These are phyloP conservation scores for Polydrusus cervinus DNA, from an alignment of 2,888 invertebrate species.

Conservation along the genomic window DNA sequence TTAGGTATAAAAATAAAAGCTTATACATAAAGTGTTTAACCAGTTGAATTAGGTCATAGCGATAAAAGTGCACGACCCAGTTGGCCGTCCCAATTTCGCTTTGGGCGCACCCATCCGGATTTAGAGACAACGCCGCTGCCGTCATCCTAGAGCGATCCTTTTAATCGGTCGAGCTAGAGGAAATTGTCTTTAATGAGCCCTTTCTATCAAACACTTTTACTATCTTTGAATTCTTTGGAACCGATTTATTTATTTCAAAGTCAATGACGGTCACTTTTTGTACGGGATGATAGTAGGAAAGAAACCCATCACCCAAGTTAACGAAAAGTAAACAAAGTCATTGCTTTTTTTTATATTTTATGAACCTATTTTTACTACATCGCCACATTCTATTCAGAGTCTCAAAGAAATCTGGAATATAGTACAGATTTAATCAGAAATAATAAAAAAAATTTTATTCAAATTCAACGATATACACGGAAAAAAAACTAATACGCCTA, in stretches of 20 bases:
- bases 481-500: no score
- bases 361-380: no score
- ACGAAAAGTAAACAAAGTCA: no score
- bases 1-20: slow-evolving; percentile 45
- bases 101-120: slow-evolving; percentile 52
- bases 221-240: not conserved
- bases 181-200: not conserved
- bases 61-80: slow-evolving; percentile 52
- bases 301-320: no score
- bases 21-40: slow-evolving; percentile 34
- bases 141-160: slow-evolving; percentile 45
- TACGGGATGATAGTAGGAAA: no score
- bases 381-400: no score
- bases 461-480: no score
- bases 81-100: slow-evolving; percentile 47
- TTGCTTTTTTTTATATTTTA: no score
- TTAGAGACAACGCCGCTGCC: slow-evolving; percentile 44
- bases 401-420: no score
- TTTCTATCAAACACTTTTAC: slow-evolving; percentile 12
- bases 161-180: slow-evolving; percentile 32
- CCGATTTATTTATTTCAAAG: not conserved
- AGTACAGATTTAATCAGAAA: no score
- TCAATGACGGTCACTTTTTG: no score
- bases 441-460: no score
- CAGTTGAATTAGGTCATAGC: slow-evolving; percentile 45